phyloP scores from a whole-genome alignment of 64 coral and sea anemone genomes.

The Stichodactyla mertensii region DNA sequence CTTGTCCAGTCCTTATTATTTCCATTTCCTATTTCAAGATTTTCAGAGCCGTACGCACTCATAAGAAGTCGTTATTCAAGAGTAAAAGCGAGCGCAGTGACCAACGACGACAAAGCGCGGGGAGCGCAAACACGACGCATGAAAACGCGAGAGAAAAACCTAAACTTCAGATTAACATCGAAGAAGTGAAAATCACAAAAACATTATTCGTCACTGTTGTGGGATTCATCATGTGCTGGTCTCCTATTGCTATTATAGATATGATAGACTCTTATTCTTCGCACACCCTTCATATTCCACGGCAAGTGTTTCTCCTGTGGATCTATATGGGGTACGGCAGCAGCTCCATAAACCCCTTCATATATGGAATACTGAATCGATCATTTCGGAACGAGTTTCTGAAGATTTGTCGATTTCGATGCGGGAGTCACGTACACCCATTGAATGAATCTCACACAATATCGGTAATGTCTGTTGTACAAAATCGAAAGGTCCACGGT shows the following conservation, averaged over 20 bases:
- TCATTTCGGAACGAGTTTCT: constrained; percentile 38
- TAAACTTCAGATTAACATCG: constrained; percentile 12
- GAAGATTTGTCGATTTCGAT: constrained; percentile 8
- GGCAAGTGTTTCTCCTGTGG: constrained; percentile 26
- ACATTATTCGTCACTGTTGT: constrained; percentile 34
- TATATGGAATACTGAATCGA: constrained; percentile 46
- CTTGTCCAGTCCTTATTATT: constrained; percentile 37
- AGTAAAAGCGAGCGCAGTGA: background rate
- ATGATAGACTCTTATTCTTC: constrained; percentile 8
- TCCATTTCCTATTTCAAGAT: constrained; percentile 43
- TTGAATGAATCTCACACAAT: background rate
- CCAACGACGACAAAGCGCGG: background rate
- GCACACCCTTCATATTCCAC: background rate
- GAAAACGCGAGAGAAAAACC: background rate
- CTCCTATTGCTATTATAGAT: constrained; percentile 21
- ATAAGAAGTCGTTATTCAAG: constrained; percentile 20
- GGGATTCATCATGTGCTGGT: constrained; percentile 9
- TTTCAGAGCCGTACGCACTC: constrained; percentile 34
- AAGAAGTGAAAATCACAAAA: constrained; percentile 33
- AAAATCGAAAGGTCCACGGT: background rate
- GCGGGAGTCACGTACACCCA: background rate
- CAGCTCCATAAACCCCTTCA: constrained; percentile 35
- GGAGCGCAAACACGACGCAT: background rate
- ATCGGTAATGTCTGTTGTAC: background rate
- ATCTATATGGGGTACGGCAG: background rate